Percentiles rank a stretch among this genome's conserved stretches.
Conservation (phyloP, 92 coral and sea anemone species). For the Blastomussa wellsi region DNA sequence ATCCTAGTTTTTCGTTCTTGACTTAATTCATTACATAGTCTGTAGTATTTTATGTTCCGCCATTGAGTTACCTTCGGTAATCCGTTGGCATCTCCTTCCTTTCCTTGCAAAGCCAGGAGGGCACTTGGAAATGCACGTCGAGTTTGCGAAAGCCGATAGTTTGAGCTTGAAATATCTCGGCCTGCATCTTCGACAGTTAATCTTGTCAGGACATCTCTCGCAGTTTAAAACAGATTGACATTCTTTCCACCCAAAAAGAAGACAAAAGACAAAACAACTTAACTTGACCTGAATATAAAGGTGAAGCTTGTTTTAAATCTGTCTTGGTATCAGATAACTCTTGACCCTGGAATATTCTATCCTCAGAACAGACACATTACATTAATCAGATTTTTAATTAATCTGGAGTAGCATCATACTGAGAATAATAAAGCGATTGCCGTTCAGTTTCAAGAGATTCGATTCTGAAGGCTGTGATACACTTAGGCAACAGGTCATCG, state of each 20-base stretch:
- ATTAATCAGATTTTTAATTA: neutral
- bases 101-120: conserved; percentile 52
- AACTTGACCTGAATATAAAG: neutral
- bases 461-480: too few species aligned
- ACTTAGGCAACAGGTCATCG: too few species aligned
- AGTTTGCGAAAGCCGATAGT: conserved; percentile 28
- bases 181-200: conserved; percentile 58
- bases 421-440: neutral
- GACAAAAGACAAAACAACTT: neutral
- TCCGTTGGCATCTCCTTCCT: conserved; percentile 57
- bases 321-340: too few species aligned
- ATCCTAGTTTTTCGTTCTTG: too few species aligned
- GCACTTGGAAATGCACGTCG: conserved; percentile 50
- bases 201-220: conserved; percentile 57
- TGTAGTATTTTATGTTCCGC: neutral
- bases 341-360: neutral
- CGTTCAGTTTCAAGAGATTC: too few species aligned
- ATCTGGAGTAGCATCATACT: neutral
- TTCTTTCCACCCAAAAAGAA: conserved; percentile 19
- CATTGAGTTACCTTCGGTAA: conserved; percentile 40
- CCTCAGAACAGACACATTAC: neutral
- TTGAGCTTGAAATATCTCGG: conserved; percentile 45
- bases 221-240: conserved; percentile 51
- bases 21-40: neutral
- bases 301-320: neutral